These are phyloP conservation scores for Epizoanthus illoricatus DNA, from an alignment of 92 coral and sea anemone species.

Conservation along the genomic window DNA sequence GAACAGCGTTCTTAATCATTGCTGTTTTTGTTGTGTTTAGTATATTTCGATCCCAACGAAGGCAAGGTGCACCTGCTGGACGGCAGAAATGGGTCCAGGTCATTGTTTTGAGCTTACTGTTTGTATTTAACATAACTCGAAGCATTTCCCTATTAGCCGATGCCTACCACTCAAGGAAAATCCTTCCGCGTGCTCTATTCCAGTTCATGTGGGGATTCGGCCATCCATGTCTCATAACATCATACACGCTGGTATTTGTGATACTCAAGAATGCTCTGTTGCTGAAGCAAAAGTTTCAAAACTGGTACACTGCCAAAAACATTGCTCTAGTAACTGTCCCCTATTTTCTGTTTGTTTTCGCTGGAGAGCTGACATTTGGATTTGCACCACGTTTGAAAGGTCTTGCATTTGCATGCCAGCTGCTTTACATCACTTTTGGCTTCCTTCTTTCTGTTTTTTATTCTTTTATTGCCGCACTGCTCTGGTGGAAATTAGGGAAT, in stretches of 20 bases:
- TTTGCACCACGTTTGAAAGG: constrained; percentile 56
- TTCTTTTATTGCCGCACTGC: constrained; percentile 48
- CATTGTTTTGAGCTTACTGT: constrained; percentile 53
- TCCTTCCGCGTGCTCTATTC: constrained; percentile 45
- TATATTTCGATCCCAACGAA: constrained; percentile 33
- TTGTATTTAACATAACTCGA: constrained; percentile 52
- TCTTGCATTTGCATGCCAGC: constrained; percentile 65
- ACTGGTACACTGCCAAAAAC: constrained; percentile 75
- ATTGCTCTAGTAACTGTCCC: constrained; percentile 68
- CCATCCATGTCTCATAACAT: constrained; percentile 75
- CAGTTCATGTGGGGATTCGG: constrained; percentile 76
- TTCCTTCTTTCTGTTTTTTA: constrained; percentile 57
- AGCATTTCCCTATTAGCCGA: constrained; percentile 57
- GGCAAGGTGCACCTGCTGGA: not conserved
- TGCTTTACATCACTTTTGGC: constrained; percentile 56
- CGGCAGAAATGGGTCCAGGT: constrained; percentile 61
- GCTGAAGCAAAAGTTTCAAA: constrained; percentile 67
- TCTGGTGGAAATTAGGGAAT: constrained; percentile 61
- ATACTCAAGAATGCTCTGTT: constrained; percentile 74
- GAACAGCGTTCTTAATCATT: constrained; percentile 39
- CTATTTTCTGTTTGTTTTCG: constrained; percentile 65
- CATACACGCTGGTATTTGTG: constrained; percentile 67
- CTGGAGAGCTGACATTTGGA: constrained; percentile 64
- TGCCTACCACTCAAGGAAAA: constrained; percentile 61
- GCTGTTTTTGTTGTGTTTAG: constrained; percentile 47